Percentiles rank a stretch among this genome's conserved stretches.
Conservation (phyloP, 2,888 invertebrate species). For the Melinopterus prodromus region DNA sequence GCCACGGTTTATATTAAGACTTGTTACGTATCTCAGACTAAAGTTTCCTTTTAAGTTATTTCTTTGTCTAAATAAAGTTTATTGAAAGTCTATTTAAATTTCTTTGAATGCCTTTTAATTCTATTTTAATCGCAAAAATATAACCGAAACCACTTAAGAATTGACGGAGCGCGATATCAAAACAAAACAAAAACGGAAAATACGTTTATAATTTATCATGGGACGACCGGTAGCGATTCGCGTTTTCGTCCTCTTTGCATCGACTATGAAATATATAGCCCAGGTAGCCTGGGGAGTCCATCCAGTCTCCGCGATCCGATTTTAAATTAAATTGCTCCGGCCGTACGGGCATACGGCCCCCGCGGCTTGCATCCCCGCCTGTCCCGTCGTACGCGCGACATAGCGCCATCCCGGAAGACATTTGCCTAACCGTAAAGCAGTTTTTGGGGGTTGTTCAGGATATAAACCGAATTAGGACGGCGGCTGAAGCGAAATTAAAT, state of each 20-base stretch:
- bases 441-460: background rate
- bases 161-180: background rate
- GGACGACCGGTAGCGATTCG: background rate
- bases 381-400: background rate
- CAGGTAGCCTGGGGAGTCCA: background rate
- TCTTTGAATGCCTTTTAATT: no score
- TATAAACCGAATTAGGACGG: background rate
- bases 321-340: background rate
- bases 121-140: background rate
- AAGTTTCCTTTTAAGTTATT: no score
- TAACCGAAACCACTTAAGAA: background rate
- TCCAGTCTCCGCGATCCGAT: background rate
- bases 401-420: slow-evolving; percentile 36
- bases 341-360: background rate
- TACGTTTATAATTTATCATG: background rate
- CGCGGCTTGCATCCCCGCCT: background rate
- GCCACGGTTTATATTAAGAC: no score
- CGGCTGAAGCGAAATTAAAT: background rate
- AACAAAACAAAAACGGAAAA: slow-evolving; percentile 25
- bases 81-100: no score
- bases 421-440: background rate
- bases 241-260: background rate
- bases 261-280: background rate
- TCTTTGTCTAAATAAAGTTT: no score
- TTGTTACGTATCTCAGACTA: no score